Conservation (phyloP, 2,888 invertebrate species). For the Seira ritae region DNA sequence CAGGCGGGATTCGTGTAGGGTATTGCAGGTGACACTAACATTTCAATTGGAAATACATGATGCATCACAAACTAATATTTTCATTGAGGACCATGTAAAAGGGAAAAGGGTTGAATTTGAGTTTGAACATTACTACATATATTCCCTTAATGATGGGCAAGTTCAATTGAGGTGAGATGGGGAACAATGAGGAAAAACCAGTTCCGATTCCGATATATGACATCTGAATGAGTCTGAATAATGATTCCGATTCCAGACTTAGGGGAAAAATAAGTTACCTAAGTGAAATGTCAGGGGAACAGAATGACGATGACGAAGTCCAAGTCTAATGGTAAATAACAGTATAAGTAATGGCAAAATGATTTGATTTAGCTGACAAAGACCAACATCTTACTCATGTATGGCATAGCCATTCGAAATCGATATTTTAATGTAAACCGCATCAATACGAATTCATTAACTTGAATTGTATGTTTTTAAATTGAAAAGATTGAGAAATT, state of each 20-base stretch:
- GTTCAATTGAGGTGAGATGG: slow-evolving; percentile 27
- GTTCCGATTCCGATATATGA: too few relatives aligned
- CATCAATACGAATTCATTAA: slow-evolving; percentile 4
- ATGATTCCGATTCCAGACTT: too few relatives aligned
- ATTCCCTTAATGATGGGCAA: slow-evolving; percentile 54
- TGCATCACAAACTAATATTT: background rate
- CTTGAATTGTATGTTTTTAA: background rate
- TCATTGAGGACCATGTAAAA: background rate
- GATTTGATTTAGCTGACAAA: too few relatives aligned
- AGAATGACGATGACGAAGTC: slow-evolving; percentile 10
- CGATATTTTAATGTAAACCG: too few relatives aligned
- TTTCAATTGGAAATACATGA: background rate
- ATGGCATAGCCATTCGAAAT: too few relatives aligned
- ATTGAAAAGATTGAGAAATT: too few relatives aligned
- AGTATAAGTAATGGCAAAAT: too few relatives aligned
- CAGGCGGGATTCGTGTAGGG: slow-evolving; percentile 57
- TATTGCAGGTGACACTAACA: background rate
- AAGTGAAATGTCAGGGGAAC: slow-evolving; percentile 37
- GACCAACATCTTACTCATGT: too few relatives aligned
- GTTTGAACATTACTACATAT: too few relatives aligned
- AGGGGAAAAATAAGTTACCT: slow-evolving; percentile 12
- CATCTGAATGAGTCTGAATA: too few relatives aligned
- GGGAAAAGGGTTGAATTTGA: slow-evolving; percentile 32
- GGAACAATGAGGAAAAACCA: slow-evolving; percentile 26
- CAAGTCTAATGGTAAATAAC: too few relatives aligned